phyloP scores from a whole-genome alignment of 2,888 invertebrate genomes.

The Lacanobia oleracea region DNA sequence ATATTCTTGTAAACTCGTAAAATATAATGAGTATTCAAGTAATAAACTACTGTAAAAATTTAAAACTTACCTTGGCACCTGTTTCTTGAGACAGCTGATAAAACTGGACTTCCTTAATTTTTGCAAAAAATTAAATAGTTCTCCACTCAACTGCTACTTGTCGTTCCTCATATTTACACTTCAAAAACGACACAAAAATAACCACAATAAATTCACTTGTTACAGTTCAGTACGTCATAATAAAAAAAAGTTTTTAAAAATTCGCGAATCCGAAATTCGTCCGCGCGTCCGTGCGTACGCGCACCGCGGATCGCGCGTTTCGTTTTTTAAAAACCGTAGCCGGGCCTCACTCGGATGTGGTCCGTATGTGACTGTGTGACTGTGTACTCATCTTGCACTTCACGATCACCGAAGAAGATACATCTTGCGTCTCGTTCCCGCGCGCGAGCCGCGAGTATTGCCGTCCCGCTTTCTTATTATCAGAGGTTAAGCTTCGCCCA shows the following conservation, averaged over 20 bases:
- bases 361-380: conserved; percentile 90
- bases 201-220: conserved; percentile 73
- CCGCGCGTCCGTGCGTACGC: conserved; percentile 85
- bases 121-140: conserved; percentile 70
- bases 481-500: conserved; percentile 89
- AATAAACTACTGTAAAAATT: conserved; percentile 45
- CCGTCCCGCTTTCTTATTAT: conserved; percentile 87
- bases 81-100: conserved; percentile 61
- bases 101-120: conserved; percentile 69
- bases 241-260: conserved; percentile 65
- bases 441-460: conserved; percentile 66
- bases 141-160: conserved; percentile 74
- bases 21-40: conserved; percentile 25
- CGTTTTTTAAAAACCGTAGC: conserved; percentile 84
- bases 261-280: conserved; percentile 75
- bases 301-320: conserved; percentile 82
- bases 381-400: conserved; percentile 90
- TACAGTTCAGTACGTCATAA: conserved; percentile 67
- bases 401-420: conserved; percentile 90
- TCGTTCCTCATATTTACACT: conserved; percentile 71
- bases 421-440: conserved; percentile 79
- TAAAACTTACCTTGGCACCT: conserved; percentile 71
- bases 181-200: conserved; percentile 73
- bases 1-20: conserved; percentile 34
- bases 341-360: conserved; percentile 89